Conservation (phyloP, 2,113 vertebrate species). For the Okapia johnstoni region DNA sequence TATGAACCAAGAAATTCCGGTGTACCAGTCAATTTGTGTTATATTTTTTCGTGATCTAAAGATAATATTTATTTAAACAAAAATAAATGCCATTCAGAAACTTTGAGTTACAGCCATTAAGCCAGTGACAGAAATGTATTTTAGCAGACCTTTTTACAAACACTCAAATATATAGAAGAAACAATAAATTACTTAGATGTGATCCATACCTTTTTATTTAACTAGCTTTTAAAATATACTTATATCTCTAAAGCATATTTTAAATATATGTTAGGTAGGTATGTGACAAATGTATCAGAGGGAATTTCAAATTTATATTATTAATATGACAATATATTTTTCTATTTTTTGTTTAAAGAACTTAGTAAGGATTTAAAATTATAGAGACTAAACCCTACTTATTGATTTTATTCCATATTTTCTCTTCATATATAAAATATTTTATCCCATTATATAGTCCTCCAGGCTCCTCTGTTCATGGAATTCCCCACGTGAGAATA, state of each 20-base stretch:
- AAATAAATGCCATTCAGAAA: background rate
- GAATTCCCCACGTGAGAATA: background rate
- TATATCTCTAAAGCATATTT: background rate
- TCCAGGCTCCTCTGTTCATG: background rate
- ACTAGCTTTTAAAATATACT: background rate
- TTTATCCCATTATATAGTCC: background rate
- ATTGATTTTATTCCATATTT: background rate
- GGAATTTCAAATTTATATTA: background rate
- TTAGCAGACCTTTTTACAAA: background rate
- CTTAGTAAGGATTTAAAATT: background rate
- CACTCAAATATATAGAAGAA: background rate
- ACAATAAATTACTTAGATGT: background rate
- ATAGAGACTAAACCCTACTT: background rate
- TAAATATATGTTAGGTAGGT: background rate
- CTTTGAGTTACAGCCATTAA: background rate
- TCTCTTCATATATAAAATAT: background rate
- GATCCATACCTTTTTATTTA: background rate
- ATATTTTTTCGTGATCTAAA: background rate
- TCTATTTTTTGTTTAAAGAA: background rate
- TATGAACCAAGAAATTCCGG: background rate
- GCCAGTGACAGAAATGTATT: background rate
- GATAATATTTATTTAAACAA: background rate
- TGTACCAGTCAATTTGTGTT: rapidly evolving
- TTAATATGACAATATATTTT: background rate
- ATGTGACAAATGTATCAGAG: background rate